Evolutionary conservation across 2,113 vertebrate genomes (phyloP).

Genomic region (Morphnarchus princeps): DNA sequence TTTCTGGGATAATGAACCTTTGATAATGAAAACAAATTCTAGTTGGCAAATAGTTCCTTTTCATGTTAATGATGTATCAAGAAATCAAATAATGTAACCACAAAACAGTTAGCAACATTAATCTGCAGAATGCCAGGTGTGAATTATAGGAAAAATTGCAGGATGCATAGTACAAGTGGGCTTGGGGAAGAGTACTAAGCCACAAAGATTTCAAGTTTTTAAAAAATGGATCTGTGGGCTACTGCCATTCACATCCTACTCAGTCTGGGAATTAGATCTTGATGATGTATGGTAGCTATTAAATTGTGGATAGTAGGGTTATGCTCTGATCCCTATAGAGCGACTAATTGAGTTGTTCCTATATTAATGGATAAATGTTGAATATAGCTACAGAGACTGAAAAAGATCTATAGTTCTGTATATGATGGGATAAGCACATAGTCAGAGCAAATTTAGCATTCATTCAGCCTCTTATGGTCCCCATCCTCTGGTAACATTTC

Average conservation of each 20-base stretch:
- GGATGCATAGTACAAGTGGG: not conserved
- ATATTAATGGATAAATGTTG: conserved; percentile 66
- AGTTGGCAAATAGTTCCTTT: conserved; percentile 25
- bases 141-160: conserved; percentile 31
- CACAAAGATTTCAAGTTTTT: conserved; percentile 34
- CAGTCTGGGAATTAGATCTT: conserved; percentile 63
- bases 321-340: conserved; percentile 44
- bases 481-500: conserved; percentile 54
- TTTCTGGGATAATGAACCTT: conserved; percentile 25
- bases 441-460: conserved; percentile 45
- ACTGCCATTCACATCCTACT: conserved; percentile 56
- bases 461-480: conserved; percentile 10
- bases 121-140: conserved; percentile 25
- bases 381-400: conserved; percentile 34
- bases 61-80: conserved; percentile 38
- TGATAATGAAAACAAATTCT: conserved; percentile 29
- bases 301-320: conserved; percentile 54
- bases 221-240: conserved; percentile 18
- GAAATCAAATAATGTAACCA: conserved; percentile 54
- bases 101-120: conserved; percentile 18
- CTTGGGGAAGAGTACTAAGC: conserved; percentile 9
- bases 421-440: conserved; percentile 14
- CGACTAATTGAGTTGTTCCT: conserved; percentile 72
- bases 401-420: conserved; percentile 6
- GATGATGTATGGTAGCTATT: conserved; percentile 66